Evolutionary conservation across 2,797 vertebrate species (phyloP), one percentile per base, ranked within the genome.

Genomic region (Pangasius larnaudii): DNA sequence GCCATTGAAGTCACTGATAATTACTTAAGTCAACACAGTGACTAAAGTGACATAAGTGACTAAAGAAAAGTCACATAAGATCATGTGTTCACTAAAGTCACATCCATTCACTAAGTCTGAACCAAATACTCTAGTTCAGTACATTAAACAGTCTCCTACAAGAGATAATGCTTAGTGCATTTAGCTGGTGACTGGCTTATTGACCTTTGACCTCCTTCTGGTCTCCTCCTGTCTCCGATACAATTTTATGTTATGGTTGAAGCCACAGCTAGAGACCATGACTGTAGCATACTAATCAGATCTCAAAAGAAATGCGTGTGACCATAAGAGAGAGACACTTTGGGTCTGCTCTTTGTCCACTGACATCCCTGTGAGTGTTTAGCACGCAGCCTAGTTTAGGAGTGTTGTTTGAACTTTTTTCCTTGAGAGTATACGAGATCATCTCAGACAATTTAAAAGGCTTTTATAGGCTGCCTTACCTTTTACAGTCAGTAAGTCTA

Each of bases 191-290:
- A 72, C 80, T 72, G 36, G 9, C 51, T 36, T 39, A 11, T 18
- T 77, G 80, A 81, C 61, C 79, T 51, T 59, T 65, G 56, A 74
- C 14, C 22, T 65, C 42, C 8, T 27, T 51, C 42, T 87, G 46
- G 46, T 33, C 46, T 86, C 27, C 58, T 51, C 36, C n/a, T 53
- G 30, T 9, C 8, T n/a, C 22, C 1, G 0, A 30, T 53, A 84
- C 46, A 22, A 22, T 88, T 59, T 59, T 53, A 74, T 51, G 16
- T 22, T 83, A 58, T 78, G 30, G 19, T 24, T 75, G 24, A 84
- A 77, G 71, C 30, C 30, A 67, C 16, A 78, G 19, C 72, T 77
- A 65, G 46, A 84, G 27, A 63, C 27, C 2, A 46, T 82, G 58
- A n/a, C 14, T 46, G 36, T 63, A 81, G 58, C 58, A 81, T 42